These are phyloP conservation scores for Peromyscus eremicus DNA, from an alignment of 2,797 vertebrate species.

Conservation along the genomic window DNA sequence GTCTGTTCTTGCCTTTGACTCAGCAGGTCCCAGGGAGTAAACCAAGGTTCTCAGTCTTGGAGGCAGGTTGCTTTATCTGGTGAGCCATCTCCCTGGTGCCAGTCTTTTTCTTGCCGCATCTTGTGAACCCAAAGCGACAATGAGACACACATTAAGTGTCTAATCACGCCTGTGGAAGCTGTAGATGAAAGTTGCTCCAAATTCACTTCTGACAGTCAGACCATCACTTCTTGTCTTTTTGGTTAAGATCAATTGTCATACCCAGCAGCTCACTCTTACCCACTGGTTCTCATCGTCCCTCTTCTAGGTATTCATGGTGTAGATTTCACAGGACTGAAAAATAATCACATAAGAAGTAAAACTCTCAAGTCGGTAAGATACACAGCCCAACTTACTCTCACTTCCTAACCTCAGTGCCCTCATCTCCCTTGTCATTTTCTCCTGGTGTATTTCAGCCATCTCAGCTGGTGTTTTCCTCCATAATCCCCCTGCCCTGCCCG, in stretches of 20 bases:
- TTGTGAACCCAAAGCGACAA: not conserved
- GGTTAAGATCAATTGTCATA: not conserved
- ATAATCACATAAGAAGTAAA: not conserved
- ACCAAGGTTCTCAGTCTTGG: not conserved
- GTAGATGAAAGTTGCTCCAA: not conserved
- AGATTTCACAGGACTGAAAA: not conserved
- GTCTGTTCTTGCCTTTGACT: not conserved
- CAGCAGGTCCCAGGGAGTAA: not conserved
- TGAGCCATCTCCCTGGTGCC: not conserved
- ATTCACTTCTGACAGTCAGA: not conserved
- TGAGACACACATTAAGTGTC: not conserved
- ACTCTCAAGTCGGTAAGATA: not conserved
- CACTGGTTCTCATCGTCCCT: not conserved
- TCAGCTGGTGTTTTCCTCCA: not conserved
- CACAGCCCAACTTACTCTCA: not conserved
- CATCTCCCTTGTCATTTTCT: too few species aligned
- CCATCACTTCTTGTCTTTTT: not conserved
- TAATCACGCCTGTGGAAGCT: not conserved
- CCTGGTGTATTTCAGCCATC: not conserved
- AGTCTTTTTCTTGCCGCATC: not conserved
- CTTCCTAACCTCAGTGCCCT: not conserved
- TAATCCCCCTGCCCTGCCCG: too few species aligned
- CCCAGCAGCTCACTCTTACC: not conserved
- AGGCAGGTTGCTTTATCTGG: not conserved
- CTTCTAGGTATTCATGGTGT: not conserved